Evolutionary conservation across 2,888 invertebrate species (phyloP), one percentile per base, ranked within the genome.

Genomic region (Buathra laborator): DNA sequence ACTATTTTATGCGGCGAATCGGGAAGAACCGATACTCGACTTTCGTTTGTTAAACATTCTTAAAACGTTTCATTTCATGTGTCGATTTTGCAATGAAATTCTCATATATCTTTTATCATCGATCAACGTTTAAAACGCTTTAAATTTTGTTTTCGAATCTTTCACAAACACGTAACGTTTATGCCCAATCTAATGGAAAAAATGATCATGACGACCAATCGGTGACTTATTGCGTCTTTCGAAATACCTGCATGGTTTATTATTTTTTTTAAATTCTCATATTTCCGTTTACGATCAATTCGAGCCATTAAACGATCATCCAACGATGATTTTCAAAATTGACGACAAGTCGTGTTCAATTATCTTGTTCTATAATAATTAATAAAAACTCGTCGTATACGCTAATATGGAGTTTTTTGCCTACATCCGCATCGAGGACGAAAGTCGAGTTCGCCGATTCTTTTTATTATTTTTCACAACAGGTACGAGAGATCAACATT

Each of bases 291-390:
- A n/a, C 19, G 10, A 71, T 53, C 16, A 32, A 51, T 71, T 71
- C 32, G 37, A 53, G 53, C 53, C 29, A 53, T 37, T 37, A 37
- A 37, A n/a, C 32, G 24, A 24, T 24, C 24, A 19, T 37, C 32
- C 44, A 66, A 48, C 9, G 68, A 81, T 68, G 46, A 24, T 72
- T 80, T 46, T 72, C 3, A 37, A 67, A 56, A 10, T 29, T 5
- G 32, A 24, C 16, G 53, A 48, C 29, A 43, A 37, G 44, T 9
- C 12, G 43, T 44, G 24, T n/a, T 66, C 53, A 29, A 80, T 66
- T 67, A 78, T 14, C 67, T 29, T 12, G 16, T 64, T 53, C 29
- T 24, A 24, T 51, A 59, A 64, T 44, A 53, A 37, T 14, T 44
- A 32, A 72, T 19, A 67, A 59, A 46, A 70, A 64, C 44, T 62